phyloP scores from a whole-genome alignment of 2,888 invertebrate species.

The Caradrina clavipalpis region DNA sequence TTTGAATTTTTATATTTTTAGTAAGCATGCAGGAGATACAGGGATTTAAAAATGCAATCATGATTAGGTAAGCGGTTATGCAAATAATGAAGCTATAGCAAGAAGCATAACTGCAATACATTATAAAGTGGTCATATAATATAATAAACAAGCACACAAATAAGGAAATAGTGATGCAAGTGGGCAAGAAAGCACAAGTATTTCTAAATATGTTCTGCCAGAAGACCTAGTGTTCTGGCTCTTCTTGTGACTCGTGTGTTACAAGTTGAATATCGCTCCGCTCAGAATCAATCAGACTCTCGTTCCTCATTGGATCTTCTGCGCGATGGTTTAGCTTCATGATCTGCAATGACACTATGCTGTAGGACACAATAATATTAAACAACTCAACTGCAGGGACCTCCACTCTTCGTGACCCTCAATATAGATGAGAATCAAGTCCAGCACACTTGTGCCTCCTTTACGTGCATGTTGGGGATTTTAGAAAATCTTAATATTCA shows the following conservation, averaged over 20 bases:
- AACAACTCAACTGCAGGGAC: not conserved
- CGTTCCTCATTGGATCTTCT: not conserved
- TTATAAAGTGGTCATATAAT: no score
- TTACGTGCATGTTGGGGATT: not conserved
- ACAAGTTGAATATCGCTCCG: not conserved
- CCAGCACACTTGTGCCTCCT: not conserved
- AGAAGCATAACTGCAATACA: not conserved
- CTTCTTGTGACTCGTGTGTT: not conserved
- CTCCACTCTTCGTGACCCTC: no score
- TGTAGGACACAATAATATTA: not conserved
- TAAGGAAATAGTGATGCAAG: slow-evolving; percentile 1
- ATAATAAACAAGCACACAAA: not conserved
- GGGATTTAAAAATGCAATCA: no score
- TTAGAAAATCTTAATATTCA: not conserved
- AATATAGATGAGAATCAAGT: no score
- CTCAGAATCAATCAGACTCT: no score
- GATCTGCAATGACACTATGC: not conserved
- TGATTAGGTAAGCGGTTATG: not conserved
- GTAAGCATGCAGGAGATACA: no score
- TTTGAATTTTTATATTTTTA: no score
- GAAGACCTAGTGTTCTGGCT: not conserved
- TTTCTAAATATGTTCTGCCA: not conserved
- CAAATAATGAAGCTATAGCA: not conserved
- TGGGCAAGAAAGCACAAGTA: not conserved
- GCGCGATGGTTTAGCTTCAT: not conserved